Base-by-base conservation (phyloP, 2,888 invertebrate genomes). In the Vesta saturnalis region DNA sequence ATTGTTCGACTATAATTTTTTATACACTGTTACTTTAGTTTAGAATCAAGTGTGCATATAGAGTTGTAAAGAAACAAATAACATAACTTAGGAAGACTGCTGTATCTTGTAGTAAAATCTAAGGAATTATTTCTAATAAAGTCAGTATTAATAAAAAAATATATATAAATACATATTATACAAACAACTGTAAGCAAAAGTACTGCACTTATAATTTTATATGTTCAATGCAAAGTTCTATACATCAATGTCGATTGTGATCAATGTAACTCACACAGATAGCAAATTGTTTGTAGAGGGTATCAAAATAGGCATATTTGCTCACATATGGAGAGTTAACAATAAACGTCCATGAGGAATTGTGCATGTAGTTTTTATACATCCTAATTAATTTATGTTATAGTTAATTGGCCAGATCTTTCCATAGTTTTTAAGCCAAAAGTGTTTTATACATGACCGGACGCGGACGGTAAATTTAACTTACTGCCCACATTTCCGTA, bases 291-390 rank as follows among this genome's bases (percentile, higher is more conserved):
- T 52, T 52, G 52, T 52, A 52, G 52, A 52, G 19, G 21, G 43
- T 35, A 54, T 14, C n/a, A 39, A 22, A 18, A n/a, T 52, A 43
- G 21, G 18, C 62, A 39, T 60, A 52, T 55, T 30, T 49, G 49
- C 39, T 39, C 39, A 39, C 39, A n/a, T 22, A 35, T 14, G 14
- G 19, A 19, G 39, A 63, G 55, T 56, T 43, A 55, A 56, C 46
- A 63, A 63, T 63, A 63, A 63, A 63, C 62, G 62, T 63, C 62
- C 62, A 63, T 16, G 43, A 19, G 52, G 19, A 52, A 16, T 49
- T 49, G 49, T 52, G n/a, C n/a, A n/a, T n/a, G n/a, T n/a, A n/a
- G n/a, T n/a, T n/a, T n/a, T n/a, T n/a, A n/a, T n/a, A n/a, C n/a
- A n/a, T n/a, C n/a, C n/a, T n/a, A n/a, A n/a, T n/a, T n/a, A n/a